These are phyloP conservation scores for Copidosoma aretas DNA, from an alignment of 2,888 invertebrate genomes.

Conservation along the genomic window DNA sequence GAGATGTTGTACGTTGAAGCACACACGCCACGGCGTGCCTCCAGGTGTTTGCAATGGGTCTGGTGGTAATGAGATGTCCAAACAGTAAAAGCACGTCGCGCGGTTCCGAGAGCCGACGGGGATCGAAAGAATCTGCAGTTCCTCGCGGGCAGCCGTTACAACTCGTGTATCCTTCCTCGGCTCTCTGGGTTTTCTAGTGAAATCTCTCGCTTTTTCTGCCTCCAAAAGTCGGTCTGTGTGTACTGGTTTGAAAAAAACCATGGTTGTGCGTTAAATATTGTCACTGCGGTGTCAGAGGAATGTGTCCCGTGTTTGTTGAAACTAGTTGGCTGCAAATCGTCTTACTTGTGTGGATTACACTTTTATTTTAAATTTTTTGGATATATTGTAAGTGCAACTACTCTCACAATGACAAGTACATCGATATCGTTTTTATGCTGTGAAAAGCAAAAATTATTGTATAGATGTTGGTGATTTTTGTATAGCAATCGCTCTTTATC, in stretches of 20 bases:
- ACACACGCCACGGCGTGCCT: conserved; percentile 15
- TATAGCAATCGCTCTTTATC: too few species aligned
- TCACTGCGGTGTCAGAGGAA: too few species aligned
- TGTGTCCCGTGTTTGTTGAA: too few species aligned
- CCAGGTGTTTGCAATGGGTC: conserved; percentile 38
- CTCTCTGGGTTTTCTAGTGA: conserved; percentile 7
- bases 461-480: too few species aligned
- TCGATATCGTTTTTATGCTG: too few species aligned
- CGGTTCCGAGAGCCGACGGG: conserved; percentile 28
- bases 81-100: conserved; percentile 24
- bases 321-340: too few species aligned
- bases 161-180: conserved; percentile 17
- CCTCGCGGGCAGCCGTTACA: conserved; percentile 37
- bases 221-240: background rate
- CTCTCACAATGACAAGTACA: too few species aligned
- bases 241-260: background rate
- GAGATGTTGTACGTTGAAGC: conserved; percentile 29
- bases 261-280: background rate
- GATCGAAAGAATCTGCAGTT: conserved; percentile 40
- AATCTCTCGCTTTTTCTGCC: background rate
- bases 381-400: too few species aligned
- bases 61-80: conserved; percentile 39
- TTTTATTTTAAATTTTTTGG: too few species aligned
- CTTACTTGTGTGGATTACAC: too few species aligned
- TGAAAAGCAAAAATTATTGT: too few species aligned